Percentiles rank a stretch among this genome's conserved stretches.
Evolutionary conservation across 2,797 vertebrate species (phyloP).

Genomic region (Brachyrhaphis roseni): DNA sequence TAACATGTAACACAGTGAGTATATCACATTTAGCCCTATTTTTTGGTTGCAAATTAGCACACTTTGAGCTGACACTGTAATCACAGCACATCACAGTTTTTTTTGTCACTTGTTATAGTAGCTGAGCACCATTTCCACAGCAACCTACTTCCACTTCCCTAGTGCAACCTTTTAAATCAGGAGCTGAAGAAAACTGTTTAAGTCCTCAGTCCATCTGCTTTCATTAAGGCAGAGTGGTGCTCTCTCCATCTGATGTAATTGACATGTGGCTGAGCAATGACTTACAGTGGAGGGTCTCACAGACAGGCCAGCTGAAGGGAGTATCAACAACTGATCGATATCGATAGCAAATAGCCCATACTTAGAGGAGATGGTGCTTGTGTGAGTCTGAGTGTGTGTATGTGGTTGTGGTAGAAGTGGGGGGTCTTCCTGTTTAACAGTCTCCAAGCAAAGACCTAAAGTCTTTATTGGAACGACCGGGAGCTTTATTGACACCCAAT

Average conservation of each 20-base stretch:
- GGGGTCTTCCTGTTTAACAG: constrained; percentile 70
- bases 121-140: constrained; percentile 16
- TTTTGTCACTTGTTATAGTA: constrained; percentile 14
- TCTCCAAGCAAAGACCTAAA: constrained; percentile 53
- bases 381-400: not conserved
- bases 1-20: not conserved
- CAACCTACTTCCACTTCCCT: constrained; percentile 11
- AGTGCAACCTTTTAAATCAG: constrained; percentile 42
- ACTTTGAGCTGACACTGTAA: constrained; percentile 19
- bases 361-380: constrained; percentile 50
- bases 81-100: constrained; percentile 21
- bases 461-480: constrained; percentile 59
- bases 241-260: constrained; percentile 71
- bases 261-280: constrained; percentile 77
- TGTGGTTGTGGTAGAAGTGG: constrained; percentile 1
- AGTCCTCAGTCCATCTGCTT: constrained; percentile 63
- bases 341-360: constrained; percentile 76
- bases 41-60: constrained; percentile 23
- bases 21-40: not conserved
- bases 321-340: constrained; percentile 80
- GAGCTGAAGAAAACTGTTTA: constrained; percentile 50
- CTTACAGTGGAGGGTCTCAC: constrained; percentile 72
- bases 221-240: constrained; percentile 71
- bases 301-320: constrained; percentile 70
- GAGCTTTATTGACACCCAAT: constrained; percentile 75